Percentiles rank a stretch among this genome's conserved stretches.
phyloP scores from a whole-genome alignment of 2,888 invertebrate genomes.

The Lasioglossum zephyrum region DNA sequence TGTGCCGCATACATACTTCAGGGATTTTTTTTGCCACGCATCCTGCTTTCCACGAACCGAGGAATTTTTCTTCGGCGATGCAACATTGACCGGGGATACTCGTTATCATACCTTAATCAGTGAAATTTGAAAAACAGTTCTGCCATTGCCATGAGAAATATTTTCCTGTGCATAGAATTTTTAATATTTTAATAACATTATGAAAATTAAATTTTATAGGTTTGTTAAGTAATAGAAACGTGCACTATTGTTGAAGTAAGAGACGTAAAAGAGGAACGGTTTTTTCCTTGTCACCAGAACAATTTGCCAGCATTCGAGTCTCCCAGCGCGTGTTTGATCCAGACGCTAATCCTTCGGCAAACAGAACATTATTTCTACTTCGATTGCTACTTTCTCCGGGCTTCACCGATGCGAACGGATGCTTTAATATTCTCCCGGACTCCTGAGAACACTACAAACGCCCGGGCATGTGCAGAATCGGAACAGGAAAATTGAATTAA shows the following conservation, averaged over 20 bases:
- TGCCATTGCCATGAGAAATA: neutral
- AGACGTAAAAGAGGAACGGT: neutral
- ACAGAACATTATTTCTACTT: conserved; percentile 20
- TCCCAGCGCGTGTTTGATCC: neutral
- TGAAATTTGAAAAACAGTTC: neutral
- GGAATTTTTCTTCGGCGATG: conserved; percentile 47
- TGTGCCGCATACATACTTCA: conserved; percentile 33
- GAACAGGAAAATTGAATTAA: conserved; percentile 50
- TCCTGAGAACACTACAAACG: conserved; percentile 3
- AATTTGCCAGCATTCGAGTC: neutral
- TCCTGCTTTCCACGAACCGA: conserved; percentile 11
- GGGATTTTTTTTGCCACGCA: conserved; percentile 20
- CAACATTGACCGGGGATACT: conserved; percentile 36
- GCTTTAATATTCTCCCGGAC: conserved; percentile 27
- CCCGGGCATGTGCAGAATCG: conserved; percentile 26
- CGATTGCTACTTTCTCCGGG: conserved; percentile 34
- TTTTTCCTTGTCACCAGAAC: neutral
- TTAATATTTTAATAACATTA: neutral
- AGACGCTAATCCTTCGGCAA: conserved; percentile 4
- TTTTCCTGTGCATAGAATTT: neutral
- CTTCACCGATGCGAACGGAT: conserved; percentile 7
- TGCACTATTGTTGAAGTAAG: neutral
- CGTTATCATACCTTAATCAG: conserved; percentile 7
- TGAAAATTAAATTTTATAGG: neutral
- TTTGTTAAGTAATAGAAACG: neutral